Evolutionary conservation across 2,888 invertebrate species (phyloP).

Genomic region (Chrysolina oricalcia): DNA sequence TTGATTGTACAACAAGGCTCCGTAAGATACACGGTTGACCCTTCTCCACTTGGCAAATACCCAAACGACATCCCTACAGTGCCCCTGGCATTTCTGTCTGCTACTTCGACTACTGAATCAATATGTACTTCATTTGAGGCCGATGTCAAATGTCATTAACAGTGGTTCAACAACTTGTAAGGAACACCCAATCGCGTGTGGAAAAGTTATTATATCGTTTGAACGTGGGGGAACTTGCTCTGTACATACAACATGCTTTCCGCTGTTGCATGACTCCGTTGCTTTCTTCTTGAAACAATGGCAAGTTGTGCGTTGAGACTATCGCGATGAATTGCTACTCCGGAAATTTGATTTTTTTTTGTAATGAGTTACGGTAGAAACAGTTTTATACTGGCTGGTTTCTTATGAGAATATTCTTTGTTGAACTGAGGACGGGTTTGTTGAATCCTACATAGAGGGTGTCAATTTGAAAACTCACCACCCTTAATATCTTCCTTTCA

Average conservation of each 20-base stretch:
- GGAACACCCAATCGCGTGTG: neutral
- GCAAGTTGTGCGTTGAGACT: too few relatives aligned
- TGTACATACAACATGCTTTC: neutral
- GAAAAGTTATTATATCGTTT: neutral
- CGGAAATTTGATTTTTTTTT: too few relatives aligned
- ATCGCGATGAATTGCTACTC: too few relatives aligned
- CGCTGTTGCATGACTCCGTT: neutral
- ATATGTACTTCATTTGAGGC: constrained; percentile 24
- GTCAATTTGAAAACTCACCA: too few relatives aligned
- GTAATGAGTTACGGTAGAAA: too few relatives aligned
- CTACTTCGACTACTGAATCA: neutral
- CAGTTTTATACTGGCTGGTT: too few relatives aligned
- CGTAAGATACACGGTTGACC: neutral
- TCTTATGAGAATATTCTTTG: too few relatives aligned
- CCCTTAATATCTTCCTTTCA: too few relatives aligned
- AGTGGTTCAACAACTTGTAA: constrained; percentile 14
- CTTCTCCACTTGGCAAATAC: constrained; percentile 1
- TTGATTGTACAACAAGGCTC: neutral
- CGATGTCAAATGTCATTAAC: constrained; percentile 2
- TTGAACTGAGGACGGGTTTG: too few relatives aligned
- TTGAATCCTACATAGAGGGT: too few relatives aligned
- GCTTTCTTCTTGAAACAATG: neutral
- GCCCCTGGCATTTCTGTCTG: neutral
- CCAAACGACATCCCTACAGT: neutral
- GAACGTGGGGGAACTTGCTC: neutral